These are phyloP conservation scores for Xenopus borealis DNA, from an alignment of 2,113 vertebrate species.

Conservation along the genomic window DNA sequence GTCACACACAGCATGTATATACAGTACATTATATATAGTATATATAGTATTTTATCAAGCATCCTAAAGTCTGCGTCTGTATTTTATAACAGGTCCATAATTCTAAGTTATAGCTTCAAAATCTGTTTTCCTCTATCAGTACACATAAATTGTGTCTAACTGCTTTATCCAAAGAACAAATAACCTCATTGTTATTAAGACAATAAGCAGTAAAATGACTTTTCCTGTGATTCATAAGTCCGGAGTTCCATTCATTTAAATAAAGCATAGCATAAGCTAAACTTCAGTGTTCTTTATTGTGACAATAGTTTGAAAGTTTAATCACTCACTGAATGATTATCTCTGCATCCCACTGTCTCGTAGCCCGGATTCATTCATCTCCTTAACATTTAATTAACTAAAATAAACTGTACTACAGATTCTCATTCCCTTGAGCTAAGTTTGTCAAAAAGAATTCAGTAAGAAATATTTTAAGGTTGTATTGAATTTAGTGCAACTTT, in stretches of 20 bases:
- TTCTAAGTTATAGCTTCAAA: too few relatives aligned
- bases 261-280: neutral
- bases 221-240: neutral
- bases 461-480: too few relatives aligned
- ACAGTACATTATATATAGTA: too few relatives aligned
- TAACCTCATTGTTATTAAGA: neutral
- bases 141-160: neutral
- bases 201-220: neutral
- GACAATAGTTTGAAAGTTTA: neutral
- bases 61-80: too few relatives aligned
- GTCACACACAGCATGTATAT: too few relatives aligned
- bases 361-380: neutral
- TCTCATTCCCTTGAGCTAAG: too few relatives aligned
- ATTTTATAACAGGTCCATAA: too few relatives aligned
- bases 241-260: neutral
- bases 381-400: neutral
- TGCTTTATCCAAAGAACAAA: slow-evolving; percentile 9
- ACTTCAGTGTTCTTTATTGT: neutral
- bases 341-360: neutral
- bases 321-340: neutral
- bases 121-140: too few relatives aligned
- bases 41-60: too few relatives aligned
- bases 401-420: too few relatives aligned
- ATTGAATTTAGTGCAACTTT: too few relatives aligned
- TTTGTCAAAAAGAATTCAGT: too few relatives aligned